These are phyloP conservation scores for Lycophotia porphyrea DNA, from an alignment of 2,888 invertebrate species.

Conservation along the genomic window DNA sequence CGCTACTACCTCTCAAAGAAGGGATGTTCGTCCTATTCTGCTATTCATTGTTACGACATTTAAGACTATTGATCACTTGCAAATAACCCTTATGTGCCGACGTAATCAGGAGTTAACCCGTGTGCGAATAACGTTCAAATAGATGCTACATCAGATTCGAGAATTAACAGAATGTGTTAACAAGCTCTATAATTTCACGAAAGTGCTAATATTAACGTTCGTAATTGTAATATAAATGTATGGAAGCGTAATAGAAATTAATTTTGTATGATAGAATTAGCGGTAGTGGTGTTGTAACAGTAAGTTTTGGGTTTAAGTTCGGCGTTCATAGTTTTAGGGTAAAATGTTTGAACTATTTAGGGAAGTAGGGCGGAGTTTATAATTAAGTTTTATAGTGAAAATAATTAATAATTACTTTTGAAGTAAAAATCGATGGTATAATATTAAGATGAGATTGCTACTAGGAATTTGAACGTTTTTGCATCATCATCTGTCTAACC, in stretches of 20 bases:
- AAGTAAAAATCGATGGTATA: not conserved
- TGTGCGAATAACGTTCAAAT: conserved; percentile 56
- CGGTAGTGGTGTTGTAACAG: conserved; percentile 4
- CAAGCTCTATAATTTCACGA: conserved; percentile 54
- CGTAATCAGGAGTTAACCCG: conserved; percentile 51
- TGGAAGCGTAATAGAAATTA: conserved; percentile 50
- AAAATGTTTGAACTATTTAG: conserved; percentile 46
- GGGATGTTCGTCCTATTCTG: not conserved
- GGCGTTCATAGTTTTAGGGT: conserved; percentile 28
- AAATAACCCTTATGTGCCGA: conserved; percentile 63
- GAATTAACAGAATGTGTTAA: conserved; percentile 54
- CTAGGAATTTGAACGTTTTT: not conserved
- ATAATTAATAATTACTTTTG: not conserved
- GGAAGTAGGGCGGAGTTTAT: conserved; percentile 5
- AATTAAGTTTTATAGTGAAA: conserved; percentile 26
- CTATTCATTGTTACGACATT: conserved; percentile 41
- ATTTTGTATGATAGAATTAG: conserved; percentile 56
- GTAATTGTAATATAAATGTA: conserved; percentile 53
- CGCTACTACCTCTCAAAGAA: conserved; percentile 1
- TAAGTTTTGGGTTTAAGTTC: conserved; percentile 40
- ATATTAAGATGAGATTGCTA: not conserved
- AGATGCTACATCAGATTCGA: conserved; percentile 51
- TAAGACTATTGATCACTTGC: conserved; percentile 64
- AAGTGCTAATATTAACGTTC: conserved; percentile 59
- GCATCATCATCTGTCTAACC: not conserved